Evolutionary conservation across 2,113 vertebrate species (phyloP), one percentile per base, ranked within the genome.

Genomic region (Scartelaos histophorus): DNA sequence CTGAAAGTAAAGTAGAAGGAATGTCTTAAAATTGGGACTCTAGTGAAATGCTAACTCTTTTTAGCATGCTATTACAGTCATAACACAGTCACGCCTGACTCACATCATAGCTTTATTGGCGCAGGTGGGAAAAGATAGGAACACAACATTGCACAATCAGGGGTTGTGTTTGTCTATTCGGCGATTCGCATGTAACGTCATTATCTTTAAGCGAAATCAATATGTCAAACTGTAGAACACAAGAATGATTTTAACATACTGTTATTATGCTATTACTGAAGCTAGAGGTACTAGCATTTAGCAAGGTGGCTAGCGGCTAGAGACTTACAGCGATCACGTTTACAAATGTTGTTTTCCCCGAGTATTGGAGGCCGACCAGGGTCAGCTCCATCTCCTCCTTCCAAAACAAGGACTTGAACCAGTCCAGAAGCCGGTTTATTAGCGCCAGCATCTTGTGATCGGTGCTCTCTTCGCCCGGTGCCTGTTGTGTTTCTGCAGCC

Each of bases 301-400:
- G 87, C 88, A 69, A 77, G 53, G 65, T 60, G 57, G 87, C 88
- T 87, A 87, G 62, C 72, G 69, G 82, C 79, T 75, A 73, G 70
- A 75, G 88, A 94, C 91, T 94, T 91, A 95, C 95, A 85, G 94
- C 95, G 83, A 96, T 95, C 81, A 96, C 95, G 90, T 95, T 96
- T 77, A 96, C 95, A 88, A 96, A 95, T 82, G 95, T 96, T 61
- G 95, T 96, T 94, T 96, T 96, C 58, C 95, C 95, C 34, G 95
- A 96, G 85, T 95, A 95, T 85, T 96, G 95, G 82, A 96, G 94
- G 75, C 95, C 95, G 75, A 96, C 95, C 79, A 96, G 90, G 13
- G 95, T 96, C 78, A 96, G 90, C 92, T 96, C 95, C 95, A 96
- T 96, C 91, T 96, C 95, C 85, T 96, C 95, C 86, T 95, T 96